phyloP scores from a whole-genome alignment of 2,113 vertebrate species.

The Pipa parva region DNA sequence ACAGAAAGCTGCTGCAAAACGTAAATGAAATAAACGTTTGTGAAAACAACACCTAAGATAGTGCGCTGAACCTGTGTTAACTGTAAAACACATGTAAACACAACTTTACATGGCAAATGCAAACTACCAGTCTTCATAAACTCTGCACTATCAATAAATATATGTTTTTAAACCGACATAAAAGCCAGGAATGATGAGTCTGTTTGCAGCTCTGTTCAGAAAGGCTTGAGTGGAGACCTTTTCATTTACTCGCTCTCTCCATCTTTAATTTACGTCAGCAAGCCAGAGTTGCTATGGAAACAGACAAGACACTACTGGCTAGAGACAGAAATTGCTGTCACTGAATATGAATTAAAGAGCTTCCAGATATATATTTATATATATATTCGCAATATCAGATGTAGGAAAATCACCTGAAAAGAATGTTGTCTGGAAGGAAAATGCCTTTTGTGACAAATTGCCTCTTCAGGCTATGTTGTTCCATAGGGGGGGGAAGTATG shows the following conservation, averaged over 20 bases:
- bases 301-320: constrained; percentile 25
- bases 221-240: constrained; percentile 10
- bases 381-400: constrained; percentile 7
- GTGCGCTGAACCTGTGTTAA: too few species aligned
- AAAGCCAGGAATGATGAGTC: background rate
- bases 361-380: constrained; percentile 20
- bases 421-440: background rate
- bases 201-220: constrained; percentile 4
- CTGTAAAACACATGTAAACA: too few species aligned
- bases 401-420: constrained; percentile 7
- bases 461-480: background rate
- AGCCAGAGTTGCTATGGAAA: constrained; percentile 26
- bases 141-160: too few species aligned
- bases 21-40: too few species aligned
- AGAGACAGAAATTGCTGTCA: constrained; percentile 13
- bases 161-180: too few species aligned
- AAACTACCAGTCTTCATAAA: too few species aligned
- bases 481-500: background rate
- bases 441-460: background rate
- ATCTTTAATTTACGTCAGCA: constrained; percentile 19
- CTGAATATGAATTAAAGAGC: constrained; percentile 11
- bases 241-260: constrained; percentile 1
- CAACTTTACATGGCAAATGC: too few species aligned
- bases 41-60: too few species aligned
- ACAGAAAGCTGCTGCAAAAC: too few species aligned